These are phyloP conservation scores for Phrynocephalus forsythii DNA, from an alignment of 2,797 vertebrate genomes.

Conservation along the genomic window DNA sequence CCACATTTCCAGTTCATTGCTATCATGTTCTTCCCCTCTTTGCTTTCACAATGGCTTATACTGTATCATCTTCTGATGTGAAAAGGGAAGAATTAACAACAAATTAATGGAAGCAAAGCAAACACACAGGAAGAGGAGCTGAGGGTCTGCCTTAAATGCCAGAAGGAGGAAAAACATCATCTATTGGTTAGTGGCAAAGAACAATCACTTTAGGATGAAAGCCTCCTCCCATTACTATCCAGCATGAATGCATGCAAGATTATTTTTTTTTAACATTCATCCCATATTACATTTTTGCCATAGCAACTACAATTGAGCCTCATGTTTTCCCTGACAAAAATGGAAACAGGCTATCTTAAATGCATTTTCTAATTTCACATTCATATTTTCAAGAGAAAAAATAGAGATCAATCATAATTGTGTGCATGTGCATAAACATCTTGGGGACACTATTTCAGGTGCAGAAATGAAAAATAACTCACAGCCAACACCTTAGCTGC, in stretches of 20 bases:
- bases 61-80: conserved; percentile 49
- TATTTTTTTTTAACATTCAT: conserved; percentile 29
- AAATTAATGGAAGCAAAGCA: too few species aligned
- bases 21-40: conserved; percentile 26
- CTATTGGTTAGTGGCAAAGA: too few species aligned
- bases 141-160: too few species aligned
- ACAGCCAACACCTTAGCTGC: conserved; percentile 34
- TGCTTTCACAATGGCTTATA: conserved; percentile 43
- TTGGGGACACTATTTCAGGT: conserved; percentile 57
- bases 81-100: conserved; percentile 28
- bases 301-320: conserved; percentile 69
- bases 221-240: too few species aligned
- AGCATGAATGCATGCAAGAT: too few species aligned
- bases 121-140: too few species aligned
- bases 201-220: too few species aligned
- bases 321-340: conserved; percentile 58
- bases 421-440: conserved; percentile 15
- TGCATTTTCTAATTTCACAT: conserved; percentile 57
- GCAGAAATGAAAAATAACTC: conserved; percentile 59
- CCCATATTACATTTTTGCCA: conserved; percentile 67
- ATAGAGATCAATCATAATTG: conserved; percentile 42
- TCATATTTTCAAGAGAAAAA: conserved; percentile 43
- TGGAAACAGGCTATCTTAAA: conserved; percentile 66
- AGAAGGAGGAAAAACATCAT: too few species aligned
- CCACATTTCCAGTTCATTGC: conserved; percentile 22